A percentile compares a stretch with the other conserved stretches of the same genome.
Evolutionary conservation across 2,888 invertebrate species (phyloP).

Genomic region (Polydrusus pterygomalis): DNA sequence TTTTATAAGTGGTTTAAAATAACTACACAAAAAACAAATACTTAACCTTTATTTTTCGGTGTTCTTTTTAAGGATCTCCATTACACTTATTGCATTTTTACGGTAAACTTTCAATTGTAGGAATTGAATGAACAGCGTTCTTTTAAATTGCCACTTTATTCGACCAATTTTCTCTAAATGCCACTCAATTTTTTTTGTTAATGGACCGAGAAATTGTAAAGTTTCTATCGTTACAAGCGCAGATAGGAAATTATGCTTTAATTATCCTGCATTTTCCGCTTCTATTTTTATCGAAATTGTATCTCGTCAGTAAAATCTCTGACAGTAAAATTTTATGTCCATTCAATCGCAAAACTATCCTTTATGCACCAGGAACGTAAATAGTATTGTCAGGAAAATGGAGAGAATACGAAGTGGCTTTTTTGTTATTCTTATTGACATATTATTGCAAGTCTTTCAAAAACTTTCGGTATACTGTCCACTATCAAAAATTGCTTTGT

Average conservation of each 20-base stretch:
- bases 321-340: too few species aligned
- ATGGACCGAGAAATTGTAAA: not conserved
- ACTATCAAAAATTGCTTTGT: too few species aligned
- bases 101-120: constrained; percentile 6
- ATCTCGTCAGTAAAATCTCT: not conserved
- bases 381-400: too few species aligned
- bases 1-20: too few species aligned
- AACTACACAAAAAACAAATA: not conserved
- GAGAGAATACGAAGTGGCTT: too few species aligned
- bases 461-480: too few species aligned
- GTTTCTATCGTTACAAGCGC: not conserved
- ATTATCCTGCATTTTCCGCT: not conserved
- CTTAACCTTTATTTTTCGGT: not conserved
- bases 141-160: constrained; percentile 8
- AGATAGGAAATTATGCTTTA: constrained; percentile 6
- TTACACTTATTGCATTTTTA: not conserved
- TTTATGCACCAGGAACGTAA: too few species aligned
- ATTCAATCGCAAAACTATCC: too few species aligned
- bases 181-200: not conserved
- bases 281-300: not conserved
- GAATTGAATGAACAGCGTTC: not conserved
- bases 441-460: too few species aligned
- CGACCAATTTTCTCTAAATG: not conserved
- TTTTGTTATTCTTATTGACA: too few species aligned
- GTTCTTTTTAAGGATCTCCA: not conserved